phyloP scores from a whole-genome alignment of 2,888 invertebrate genomes.

The Cryptophagus acutangulus region DNA sequence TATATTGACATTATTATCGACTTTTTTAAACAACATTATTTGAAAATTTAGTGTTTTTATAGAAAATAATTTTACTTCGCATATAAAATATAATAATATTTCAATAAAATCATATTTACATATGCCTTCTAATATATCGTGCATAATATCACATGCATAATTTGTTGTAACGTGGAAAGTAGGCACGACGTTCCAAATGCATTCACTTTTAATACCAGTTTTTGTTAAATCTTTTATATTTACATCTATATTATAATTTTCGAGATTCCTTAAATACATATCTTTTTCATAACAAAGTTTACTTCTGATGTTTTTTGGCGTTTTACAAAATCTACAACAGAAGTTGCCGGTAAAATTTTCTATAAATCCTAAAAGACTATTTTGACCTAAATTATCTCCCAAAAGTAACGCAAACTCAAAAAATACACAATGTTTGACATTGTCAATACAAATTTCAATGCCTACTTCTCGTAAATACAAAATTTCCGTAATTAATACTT shows the following conservation, averaged over 20 bases:
- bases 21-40: neutral
- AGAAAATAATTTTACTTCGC: constrained; percentile 3
- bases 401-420: constrained; percentile 10
- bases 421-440: neutral
- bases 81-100: constrained; percentile 2
- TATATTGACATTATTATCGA: neutral
- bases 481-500: constrained; percentile 4
- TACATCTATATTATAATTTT: constrained; percentile 1
- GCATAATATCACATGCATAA: constrained; percentile 5
- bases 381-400: constrained; percentile 15
- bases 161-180: constrained; percentile 3
- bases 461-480: constrained; percentile 2
- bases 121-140: constrained; percentile 4
- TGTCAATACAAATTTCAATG: neutral
- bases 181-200: neutral
- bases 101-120: constrained; percentile 1
- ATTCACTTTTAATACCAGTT: neutral
- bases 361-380: constrained; percentile 2
- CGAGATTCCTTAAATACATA: neutral
- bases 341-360: constrained; percentile 6
- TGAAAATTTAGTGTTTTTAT: neutral
- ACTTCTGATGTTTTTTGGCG: neutral
- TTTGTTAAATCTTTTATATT: neutral
- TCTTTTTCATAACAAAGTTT: neutral
- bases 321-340: constrained; percentile 5